A percentile compares a stretch with the other conserved stretches of the same genome.
Evolutionary conservation across 2,888 invertebrate species (phyloP).

Genomic region (Doris montereyensis): DNA sequence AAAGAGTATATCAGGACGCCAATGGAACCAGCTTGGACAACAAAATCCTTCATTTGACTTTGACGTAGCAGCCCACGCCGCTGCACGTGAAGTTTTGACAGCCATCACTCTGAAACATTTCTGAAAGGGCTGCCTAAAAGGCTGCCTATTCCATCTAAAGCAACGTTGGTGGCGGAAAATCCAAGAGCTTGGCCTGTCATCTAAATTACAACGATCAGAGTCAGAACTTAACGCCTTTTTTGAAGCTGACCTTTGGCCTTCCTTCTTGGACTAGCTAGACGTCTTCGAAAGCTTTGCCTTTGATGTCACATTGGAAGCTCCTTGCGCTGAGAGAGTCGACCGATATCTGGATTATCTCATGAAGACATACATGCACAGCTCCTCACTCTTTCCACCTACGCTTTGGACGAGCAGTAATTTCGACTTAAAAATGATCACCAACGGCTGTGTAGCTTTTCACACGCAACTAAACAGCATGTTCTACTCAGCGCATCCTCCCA

Average conservation of each 20-base stretch:
- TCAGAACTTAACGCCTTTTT: not conserved
- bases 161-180: not conserved
- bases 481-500: not conserved
- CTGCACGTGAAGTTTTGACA: not conserved
- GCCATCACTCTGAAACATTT: not conserved
- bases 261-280: not conserved
- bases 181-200: not conserved
- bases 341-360: not conserved
- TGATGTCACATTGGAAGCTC: not conserved
- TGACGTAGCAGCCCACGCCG: not conserved
- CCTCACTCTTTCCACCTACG: not conserved
- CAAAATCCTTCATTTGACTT: too few relatives aligned
- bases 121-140: too few relatives aligned
- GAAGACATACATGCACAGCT: not conserved
- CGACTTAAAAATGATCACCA: not conserved
- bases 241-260: not conserved
- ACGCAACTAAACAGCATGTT: not conserved
- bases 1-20: too few relatives aligned
- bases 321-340: not conserved
- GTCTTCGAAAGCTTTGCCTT: not conserved
- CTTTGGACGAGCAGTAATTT: not conserved
- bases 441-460: not conserved
- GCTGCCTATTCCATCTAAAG: not conserved
- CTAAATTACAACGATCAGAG: not conserved
- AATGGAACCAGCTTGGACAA: too few relatives aligned